Evolutionary conservation across 2,888 invertebrate species (phyloP).

Genomic region (Lasioglossum calceatum): DNA sequence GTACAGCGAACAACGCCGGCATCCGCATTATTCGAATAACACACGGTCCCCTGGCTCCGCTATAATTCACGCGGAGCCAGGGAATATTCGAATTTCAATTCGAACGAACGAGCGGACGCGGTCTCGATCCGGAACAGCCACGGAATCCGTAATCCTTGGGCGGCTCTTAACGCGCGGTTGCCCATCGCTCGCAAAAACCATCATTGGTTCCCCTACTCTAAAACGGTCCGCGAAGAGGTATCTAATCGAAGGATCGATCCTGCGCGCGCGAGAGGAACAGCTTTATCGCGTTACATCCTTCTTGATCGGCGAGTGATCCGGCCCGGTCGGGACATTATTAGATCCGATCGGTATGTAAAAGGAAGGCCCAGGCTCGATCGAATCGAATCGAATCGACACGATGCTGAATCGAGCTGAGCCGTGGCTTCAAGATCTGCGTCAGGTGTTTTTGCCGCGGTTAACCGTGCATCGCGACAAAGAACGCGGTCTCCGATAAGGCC

Average conservation of each 20-base stretch:
- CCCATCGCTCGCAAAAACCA: conserved; percentile 19
- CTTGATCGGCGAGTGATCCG: neutral
- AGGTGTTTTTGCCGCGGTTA: conserved; percentile 15
- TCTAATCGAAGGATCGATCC: conserved; percentile 36
- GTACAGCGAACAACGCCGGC: neutral
- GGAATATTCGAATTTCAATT: conserved; percentile 16
- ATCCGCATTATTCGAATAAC: conserved; percentile 20
- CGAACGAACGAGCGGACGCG: neutral
- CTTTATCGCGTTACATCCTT: conserved; percentile 36
- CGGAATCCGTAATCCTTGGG: conserved; percentile 14
- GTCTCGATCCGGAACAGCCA: neutral
- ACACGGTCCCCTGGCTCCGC: neutral
- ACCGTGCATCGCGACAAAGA: conserved; percentile 43
- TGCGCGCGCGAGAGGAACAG: conserved; percentile 1
- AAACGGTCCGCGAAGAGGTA: neutral
- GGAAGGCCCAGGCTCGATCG: neutral
- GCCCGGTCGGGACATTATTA: conserved; percentile 20
- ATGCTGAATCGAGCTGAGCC: neutral
- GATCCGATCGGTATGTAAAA: conserved; percentile 24
- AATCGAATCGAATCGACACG: neutral
- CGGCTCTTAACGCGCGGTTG: conserved; percentile 26
- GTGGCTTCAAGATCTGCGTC: neutral
- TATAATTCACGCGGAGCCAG: neutral
- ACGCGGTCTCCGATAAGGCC: conserved; percentile 5
- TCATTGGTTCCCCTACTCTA: neutral